Evolutionary conservation across 1,140 invertebrate species (phyloP).

Genomic region (Epicauta chinensis): DNA sequence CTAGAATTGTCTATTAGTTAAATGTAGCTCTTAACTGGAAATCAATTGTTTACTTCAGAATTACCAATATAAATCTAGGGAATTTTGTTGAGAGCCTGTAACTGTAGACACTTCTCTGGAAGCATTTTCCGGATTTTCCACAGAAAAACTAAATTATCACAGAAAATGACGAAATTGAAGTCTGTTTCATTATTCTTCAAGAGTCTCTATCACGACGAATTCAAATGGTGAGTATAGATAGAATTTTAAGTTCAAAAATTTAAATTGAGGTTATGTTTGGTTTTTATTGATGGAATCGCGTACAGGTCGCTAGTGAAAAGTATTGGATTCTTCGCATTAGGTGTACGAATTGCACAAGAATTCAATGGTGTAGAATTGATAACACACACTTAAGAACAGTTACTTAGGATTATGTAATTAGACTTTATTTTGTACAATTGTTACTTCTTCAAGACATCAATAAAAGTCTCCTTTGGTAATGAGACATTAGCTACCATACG

Average conservation of each 20-base stretch:
- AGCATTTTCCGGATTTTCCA: too few species aligned
- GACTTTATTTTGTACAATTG: background rate
- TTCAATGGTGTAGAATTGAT: constrained; percentile 57
- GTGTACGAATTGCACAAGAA: constrained; percentile 60
- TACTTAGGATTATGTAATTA: background rate
- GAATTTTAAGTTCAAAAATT: background rate
- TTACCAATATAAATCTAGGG: too few species aligned
- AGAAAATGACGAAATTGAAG: constrained; percentile 32
- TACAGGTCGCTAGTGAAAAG: constrained; percentile 63
- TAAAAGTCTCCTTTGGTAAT: constrained; percentile 89
- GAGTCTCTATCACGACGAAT: constrained; percentile 48
- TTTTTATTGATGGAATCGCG: too few species aligned
- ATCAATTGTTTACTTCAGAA: too few species aligned
- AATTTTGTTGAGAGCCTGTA: too few species aligned
- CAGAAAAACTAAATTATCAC: too few species aligned
- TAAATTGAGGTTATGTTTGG: constrained; percentile 24
- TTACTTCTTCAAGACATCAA: constrained; percentile 82
- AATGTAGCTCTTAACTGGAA: too few species aligned
- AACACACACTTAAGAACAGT: constrained; percentile 24
- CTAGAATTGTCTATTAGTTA: too few species aligned
- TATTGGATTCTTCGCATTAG: constrained; percentile 58
- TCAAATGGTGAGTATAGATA: constrained; percentile 45
- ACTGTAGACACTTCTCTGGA: too few species aligned
- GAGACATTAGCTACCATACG: constrained; percentile 84
- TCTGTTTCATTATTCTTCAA: constrained; percentile 37